phyloP scores from a whole-genome alignment of 2,113 vertebrate genomes.

The Coracopsis vasa region DNA sequence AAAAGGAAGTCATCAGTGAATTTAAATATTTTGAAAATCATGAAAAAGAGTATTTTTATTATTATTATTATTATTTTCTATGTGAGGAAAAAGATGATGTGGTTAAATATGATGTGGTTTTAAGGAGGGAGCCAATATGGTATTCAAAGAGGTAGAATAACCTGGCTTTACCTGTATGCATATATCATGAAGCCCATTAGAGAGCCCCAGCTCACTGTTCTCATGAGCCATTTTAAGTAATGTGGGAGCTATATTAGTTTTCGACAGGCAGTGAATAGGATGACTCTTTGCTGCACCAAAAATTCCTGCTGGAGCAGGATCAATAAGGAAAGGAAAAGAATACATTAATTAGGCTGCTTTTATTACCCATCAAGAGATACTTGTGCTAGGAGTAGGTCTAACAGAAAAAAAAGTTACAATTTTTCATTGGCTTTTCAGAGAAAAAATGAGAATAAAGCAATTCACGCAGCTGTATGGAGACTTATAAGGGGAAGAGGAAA shows the following conservation, averaged over 20 bases:
- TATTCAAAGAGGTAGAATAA: not conserved
- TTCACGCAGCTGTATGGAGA: not conserved
- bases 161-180: not conserved
- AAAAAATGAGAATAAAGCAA: not conserved
- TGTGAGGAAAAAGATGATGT: not conserved
- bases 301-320: not conserved
- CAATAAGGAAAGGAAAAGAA: not conserved
- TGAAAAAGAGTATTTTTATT: not conserved
- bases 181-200: not conserved
- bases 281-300: not conserved
- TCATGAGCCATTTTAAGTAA: not conserved
- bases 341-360: not conserved
- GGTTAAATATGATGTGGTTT: not conserved
- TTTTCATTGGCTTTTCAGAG: not conserved
- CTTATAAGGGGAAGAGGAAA: not conserved
- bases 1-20: not conserved
- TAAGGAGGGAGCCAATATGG: not conserved
- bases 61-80: not conserved
- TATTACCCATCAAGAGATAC: not conserved
- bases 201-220: not conserved
- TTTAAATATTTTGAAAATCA: not conserved
- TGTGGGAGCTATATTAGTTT: not conserved
- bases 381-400: not conserved
- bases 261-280: not conserved
- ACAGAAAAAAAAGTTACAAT: not conserved